A percentile compares a stretch with the other conserved stretches of the same genome.
Evolutionary conservation across 2,888 invertebrate genomes (phyloP).

Genomic region (Apocheima hispidaria): DNA sequence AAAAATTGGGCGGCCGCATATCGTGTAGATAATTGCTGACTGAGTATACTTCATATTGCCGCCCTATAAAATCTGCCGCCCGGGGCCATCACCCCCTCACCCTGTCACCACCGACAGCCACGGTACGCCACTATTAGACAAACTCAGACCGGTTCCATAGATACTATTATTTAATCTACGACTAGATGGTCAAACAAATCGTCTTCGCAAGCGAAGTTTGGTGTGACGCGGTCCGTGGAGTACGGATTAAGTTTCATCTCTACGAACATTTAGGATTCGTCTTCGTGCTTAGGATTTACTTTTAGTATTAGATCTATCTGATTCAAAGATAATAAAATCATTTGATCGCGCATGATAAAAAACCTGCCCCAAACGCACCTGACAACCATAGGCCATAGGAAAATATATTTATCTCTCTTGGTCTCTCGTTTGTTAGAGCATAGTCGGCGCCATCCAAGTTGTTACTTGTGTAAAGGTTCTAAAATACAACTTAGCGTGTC

Average conservation of each 20-base stretch:
- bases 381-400: too few relatives aligned
- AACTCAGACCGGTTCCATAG: conserved; percentile 1
- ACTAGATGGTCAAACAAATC: conserved; percentile 20
- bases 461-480: too few relatives aligned
- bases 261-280: conserved; percentile 1
- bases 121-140: background rate
- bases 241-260: conserved; percentile 15
- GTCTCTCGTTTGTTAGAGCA: too few relatives aligned
- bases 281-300: conserved; percentile 3
- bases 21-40: too few relatives aligned
- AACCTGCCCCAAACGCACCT: too few relatives aligned
- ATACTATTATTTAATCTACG: conserved; percentile 1
- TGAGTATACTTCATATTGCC: background rate
- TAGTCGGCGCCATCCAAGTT: too few relatives aligned
- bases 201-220: conserved; percentile 28
- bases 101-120: background rate
- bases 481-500: too few relatives aligned
- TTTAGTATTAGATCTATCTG: background rate
- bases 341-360: too few relatives aligned
- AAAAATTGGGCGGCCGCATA: too few relatives aligned
- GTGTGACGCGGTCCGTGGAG: conserved; percentile 19
- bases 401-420: too few relatives aligned
- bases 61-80: background rate
- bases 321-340: too few relatives aligned
- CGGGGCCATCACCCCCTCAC: background rate